Evolutionary conservation across 2,113 vertebrate species (phyloP).

Genomic region (Thryonomys swinderianus): DNA sequence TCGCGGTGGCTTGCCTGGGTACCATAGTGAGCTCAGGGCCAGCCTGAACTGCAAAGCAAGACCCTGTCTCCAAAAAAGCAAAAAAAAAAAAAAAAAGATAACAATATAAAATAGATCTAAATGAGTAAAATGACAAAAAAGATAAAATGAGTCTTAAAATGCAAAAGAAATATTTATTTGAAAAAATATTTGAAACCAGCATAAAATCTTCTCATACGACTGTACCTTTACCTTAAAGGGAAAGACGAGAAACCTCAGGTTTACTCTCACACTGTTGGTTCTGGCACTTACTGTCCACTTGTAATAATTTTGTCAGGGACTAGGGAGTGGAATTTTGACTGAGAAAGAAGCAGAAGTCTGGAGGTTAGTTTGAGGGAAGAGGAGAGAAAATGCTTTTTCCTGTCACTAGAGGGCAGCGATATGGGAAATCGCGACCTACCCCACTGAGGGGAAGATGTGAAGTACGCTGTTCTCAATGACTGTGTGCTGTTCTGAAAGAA

Average conservation of each 20-base stretch:
- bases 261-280: background rate
- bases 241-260: background rate
- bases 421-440: background rate
- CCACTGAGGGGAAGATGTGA: accelerated
- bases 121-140: background rate
- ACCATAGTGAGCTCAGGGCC: no score
- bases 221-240: background rate
- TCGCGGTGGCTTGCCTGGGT: no score
- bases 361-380: no score
- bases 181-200: background rate
- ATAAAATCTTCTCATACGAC: background rate
- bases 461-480: accelerated
- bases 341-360: background rate
- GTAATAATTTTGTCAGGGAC: background rate
- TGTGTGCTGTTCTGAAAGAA: background rate
- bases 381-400: accelerated
- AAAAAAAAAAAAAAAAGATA: no score
- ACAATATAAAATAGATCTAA: background rate
- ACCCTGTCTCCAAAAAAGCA: no score
- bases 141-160: background rate
- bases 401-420: slow-evolving; percentile 6
- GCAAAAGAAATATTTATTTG: background rate
- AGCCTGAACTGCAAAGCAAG: no score
- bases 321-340: background rate
- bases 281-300: background rate